Percentiles rank a stretch among this genome's conserved stretches.
These are phyloP conservation scores for Crypturellus undulatus DNA, from an alignment of 2,113 vertebrate genomes.

Conservation along the genomic window DNA sequence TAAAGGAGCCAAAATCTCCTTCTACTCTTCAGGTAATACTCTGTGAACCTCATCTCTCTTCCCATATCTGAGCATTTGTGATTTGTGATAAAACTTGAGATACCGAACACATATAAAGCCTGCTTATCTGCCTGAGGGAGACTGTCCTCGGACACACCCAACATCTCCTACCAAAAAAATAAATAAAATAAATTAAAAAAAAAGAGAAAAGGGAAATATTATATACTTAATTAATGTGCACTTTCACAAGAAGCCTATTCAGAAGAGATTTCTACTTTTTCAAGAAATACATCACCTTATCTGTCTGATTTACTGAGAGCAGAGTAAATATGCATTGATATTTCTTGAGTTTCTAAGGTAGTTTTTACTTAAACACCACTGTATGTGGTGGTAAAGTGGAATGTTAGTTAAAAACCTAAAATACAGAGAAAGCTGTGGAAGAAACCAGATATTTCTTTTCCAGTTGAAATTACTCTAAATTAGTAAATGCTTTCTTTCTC, in stretches of 20 bases:
- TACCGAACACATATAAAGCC: not conserved
- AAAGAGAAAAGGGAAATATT: not conserved
- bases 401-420: not conserved
- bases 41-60: not conserved
- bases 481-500: not conserved
- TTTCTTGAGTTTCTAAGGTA: not conserved
- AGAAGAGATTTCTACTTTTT: too few relatives aligned
- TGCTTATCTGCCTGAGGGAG: not conserved
- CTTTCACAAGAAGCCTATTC: too few relatives aligned
- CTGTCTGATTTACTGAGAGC: not conserved
- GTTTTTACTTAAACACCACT: not conserved
- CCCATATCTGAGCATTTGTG: not conserved
- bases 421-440: not conserved
- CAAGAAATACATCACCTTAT: not conserved
- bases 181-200: not conserved
- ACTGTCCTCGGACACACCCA: not conserved
- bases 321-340: not conserved
- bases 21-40: not conserved
- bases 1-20: not conserved
- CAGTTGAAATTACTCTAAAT: not conserved
- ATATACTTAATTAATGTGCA: too few relatives aligned
- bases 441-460: not conserved
- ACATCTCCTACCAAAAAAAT: too few relatives aligned
- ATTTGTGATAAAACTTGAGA: not conserved
- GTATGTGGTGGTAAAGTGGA: not conserved